Conservation (phyloP, 2,888 invertebrate species). For the Perdita meconis region DNA sequence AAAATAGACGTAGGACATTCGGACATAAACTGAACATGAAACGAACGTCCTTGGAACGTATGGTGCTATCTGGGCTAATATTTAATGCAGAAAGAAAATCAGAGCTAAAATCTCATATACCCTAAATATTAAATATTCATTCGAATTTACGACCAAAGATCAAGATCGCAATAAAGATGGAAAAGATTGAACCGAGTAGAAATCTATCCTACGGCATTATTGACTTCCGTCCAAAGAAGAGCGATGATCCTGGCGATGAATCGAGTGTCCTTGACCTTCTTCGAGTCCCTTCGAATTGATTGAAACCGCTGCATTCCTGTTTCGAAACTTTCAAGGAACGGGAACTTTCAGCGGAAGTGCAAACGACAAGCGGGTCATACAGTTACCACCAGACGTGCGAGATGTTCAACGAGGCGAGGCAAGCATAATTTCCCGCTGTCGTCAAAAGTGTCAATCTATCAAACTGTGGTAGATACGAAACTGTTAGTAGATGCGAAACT, state of each 20-base stretch:
- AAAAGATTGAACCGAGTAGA: background rate
- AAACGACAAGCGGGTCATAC: slow-evolving; percentile 7
- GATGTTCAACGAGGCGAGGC: slow-evolving; percentile 25
- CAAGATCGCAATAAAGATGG: background rate
- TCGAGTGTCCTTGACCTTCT: slow-evolving; percentile 17
- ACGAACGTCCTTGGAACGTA: no score
- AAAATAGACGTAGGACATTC: no score
- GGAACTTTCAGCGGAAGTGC: slow-evolving; percentile 18
- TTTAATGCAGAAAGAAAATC: no score
- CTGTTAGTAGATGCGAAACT: background rate
- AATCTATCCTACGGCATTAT: slow-evolving; percentile 3
- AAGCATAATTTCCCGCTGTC: slow-evolving; percentile 20
- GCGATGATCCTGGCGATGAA: background rate
- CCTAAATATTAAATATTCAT: no score
- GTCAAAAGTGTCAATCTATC: slow-evolving; percentile 37
- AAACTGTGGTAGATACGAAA: slow-evolving; percentile 6
- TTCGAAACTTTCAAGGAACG: slow-evolving; percentile 10
- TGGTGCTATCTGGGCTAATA: no score
- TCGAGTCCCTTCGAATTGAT: slow-evolving; percentile 8
- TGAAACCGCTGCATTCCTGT: slow-evolving; percentile 13
- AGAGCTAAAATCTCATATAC: no score
- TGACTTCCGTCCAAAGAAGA: slow-evolving; percentile 14
- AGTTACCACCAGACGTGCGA: background rate
- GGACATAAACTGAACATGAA: no score
- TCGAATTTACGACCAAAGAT: no score